phyloP scores from a whole-genome alignment of 2,888 invertebrate species.

The Apamea sordens region DNA sequence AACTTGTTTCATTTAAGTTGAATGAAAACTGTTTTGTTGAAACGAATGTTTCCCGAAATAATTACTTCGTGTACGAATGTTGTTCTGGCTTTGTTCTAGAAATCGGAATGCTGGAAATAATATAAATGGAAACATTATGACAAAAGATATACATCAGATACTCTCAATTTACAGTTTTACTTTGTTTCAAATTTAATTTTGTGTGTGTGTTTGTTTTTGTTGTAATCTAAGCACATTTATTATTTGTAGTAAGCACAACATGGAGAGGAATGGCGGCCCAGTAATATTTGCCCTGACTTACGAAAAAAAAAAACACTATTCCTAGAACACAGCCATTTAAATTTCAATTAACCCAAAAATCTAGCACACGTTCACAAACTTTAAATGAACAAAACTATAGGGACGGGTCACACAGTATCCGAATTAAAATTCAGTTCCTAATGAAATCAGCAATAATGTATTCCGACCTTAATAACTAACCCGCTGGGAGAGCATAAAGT shows the following conservation, averaged over 20 bases:
- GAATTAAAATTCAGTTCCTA: constrained; percentile 64
- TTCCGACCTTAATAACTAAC: constrained; percentile 67
- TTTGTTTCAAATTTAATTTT: background rate
- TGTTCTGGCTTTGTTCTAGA: constrained; percentile 5
- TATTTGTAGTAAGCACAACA: no score
- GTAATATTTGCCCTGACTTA: no score
- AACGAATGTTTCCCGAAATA: constrained; percentile 4
- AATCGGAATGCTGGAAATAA: constrained; percentile 1
- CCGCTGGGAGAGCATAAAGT: constrained; percentile 50
- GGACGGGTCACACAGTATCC: constrained; percentile 32
- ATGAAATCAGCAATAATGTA: constrained; percentile 65
- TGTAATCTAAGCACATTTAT: no score
- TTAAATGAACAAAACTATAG: constrained; percentile 34
- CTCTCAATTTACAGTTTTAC: background rate
- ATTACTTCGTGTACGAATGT: background rate
- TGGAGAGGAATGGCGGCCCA: no score
- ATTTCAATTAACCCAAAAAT: constrained; percentile 2
- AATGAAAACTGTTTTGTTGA: constrained; percentile 10
- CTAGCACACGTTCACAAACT: constrained; percentile 12
- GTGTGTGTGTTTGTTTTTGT: no score
- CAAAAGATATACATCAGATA: background rate
- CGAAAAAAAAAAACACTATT: background rate
- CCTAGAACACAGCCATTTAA: background rate
- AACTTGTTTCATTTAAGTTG: background rate
- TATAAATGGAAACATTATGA: background rate